Evolutionary conservation across 2,797 vertebrate genomes (phyloP), one percentile per base, ranked within the genome.

Genomic region (Xiphophorus birchmanni): DNA sequence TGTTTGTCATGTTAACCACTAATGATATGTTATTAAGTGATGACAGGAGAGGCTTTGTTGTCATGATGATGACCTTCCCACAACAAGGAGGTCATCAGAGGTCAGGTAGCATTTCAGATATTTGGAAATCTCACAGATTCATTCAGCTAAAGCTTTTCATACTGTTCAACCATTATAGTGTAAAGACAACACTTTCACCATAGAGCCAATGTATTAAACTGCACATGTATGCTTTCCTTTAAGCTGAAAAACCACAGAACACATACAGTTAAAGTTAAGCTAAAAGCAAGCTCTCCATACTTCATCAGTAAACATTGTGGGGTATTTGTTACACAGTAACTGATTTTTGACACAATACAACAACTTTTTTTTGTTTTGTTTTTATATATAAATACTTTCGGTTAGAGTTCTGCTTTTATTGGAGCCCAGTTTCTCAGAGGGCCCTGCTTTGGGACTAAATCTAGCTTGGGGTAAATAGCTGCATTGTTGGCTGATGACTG

Each of bases 401-500:
- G 84, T 88, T 79, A 82, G 67, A 80, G 88, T 90, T 87, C 90
- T 80, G 80, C 82, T 60, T 87, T 87, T 86, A 89, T 82, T 80
- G 78, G 75, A 29, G 56, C 71, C 77, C 82, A 45, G 85, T 85
- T 90, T 76, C 84, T 85, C 60, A 17, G 79, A 85, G 87, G 87
- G 90, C 85, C 90, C 88, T 56, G 89, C 83, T 90, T 72, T 76
- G 85, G 89, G 90, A 88, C 90, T 81, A 80, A 92, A 91, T 88
- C 83, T 93, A 86, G 84, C 84, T 75, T 32, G 73, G 78, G 84
- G 82, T 93, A 92, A 92, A 93, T 88, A 80, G 92, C 84, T 82
- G 88, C 87, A 91, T 94, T 94, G 93, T 94, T 92, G 85, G 87
- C 85, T 71, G 79, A 83, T 82, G 91, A 86, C 88, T 88, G 82